phyloP scores from a whole-genome alignment of 2,113 vertebrate species.

The Accipiter virgatus region DNA sequence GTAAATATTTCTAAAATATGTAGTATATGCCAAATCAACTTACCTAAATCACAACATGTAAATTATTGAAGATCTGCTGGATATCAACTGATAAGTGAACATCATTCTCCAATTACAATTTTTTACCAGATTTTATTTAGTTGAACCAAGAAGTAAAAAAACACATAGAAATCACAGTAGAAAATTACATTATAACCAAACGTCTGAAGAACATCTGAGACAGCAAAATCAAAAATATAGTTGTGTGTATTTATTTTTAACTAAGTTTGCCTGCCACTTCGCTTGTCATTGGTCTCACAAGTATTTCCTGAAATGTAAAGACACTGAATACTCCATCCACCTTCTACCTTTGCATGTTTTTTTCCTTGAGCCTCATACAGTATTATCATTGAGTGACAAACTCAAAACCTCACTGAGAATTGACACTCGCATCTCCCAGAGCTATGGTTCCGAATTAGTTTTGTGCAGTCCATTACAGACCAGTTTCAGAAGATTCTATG shows the following conservation, averaged over 20 bases:
- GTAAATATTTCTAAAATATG: neutral
- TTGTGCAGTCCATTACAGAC: neutral
- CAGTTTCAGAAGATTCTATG: neutral
- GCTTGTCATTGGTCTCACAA: neutral
- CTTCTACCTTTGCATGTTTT: neutral
- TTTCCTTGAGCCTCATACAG: neutral
- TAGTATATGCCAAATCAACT: neutral
- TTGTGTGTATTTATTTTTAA: neutral
- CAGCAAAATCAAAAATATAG: neutral
- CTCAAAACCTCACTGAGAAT: neutral
- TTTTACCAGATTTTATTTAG: neutral
- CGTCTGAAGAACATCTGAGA: neutral
- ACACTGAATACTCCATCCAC: neutral
- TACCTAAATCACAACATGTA: neutral
- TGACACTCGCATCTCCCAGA: neutral
- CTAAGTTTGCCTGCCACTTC: neutral
- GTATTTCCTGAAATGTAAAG: neutral
- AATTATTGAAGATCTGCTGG: neutral
- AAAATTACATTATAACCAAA: neutral
- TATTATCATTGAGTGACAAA: neutral
- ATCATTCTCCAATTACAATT: neutral
- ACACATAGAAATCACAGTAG: neutral
- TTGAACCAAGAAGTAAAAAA: neutral
- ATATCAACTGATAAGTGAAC: neutral
- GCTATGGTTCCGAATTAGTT: fast-evolving